Evolutionary conservation across 1,140 invertebrate species (phyloP), one percentile per base, ranked within the genome.

Genomic region (Philotrypesis tridentata): DNA sequence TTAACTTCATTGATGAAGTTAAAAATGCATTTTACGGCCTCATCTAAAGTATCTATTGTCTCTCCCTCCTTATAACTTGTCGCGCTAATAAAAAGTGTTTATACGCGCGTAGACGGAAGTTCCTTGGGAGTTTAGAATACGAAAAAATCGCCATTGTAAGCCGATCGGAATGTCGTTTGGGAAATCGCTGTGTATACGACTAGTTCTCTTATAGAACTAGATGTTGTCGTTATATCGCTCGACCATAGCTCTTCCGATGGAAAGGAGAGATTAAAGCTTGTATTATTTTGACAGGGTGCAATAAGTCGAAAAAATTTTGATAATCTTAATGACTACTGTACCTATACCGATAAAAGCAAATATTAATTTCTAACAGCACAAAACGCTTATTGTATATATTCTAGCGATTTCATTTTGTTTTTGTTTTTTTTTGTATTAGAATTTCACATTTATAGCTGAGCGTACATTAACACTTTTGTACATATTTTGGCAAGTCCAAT

Each of bases 21-120:
- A 76, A 76, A 76, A 76, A 65, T 2, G 21, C n/a, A n/a, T 76
- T 76, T 76, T 27, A 63, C 33, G 74, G 2, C 43, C 60, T 14
- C 74, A 27, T 76, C 60, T 40, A 31, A 76, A 76, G 74, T 65
- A 76, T 76, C 74, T 65, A 76, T 76, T 76, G 61, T 65, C 63
- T 76, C 61, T 65, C 25, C 31, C 40, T 3, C 33, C 9, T 37
- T 37, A 9, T 9, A 37, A 9, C 60, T 0, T 63, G 61, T 14
- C 23, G 61, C 61, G 61, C 11, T 14, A 55, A 55, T 55, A 55
- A 55, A 55, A n/a, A 14, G 17, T 0, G 12, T 43, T 1, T 14
- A n/a, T 40, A 14, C 17, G 14, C 7, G 29, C 55, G 12, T 31
- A 43, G 12, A 60, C 72, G 72, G 48, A 61, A 75, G 72, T 75